Evolutionary conservation across 2,113 vertebrate genomes (phyloP), one percentile per base, ranked within the genome.

Genomic region (Rhinopomastus cyanomelas): DNA sequence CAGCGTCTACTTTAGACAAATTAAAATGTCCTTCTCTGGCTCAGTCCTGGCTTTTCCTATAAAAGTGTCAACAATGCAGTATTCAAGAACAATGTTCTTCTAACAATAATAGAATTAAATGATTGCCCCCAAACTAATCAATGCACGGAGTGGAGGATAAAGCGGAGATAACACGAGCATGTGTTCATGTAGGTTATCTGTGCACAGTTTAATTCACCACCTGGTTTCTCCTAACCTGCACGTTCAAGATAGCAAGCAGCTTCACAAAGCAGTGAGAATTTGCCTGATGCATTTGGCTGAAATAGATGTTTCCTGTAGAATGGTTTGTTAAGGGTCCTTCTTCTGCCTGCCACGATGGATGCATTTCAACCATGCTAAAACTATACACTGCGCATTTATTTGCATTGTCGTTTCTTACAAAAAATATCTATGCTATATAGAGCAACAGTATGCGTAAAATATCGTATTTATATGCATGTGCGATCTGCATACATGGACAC

Each of bases 361-460:
- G 62, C 46, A 51, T 51, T 92, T 80, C 55, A 61, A 20, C 16
- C 12, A 23, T 2, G 3, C 12, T 73, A 49, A 88, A 81, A 86
- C 74, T 71, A 37, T 4, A 30, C 8, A 17, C 2, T 25, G 7
- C 39, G 55, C 34, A 9, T 14, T 69, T 29, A 8, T 16, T 69
- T 29, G 8, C 37, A 66, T 7, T n/a, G 22, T 62, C 12, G 34
- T 34, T 52, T 23, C 69, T 80, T 69, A 6, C 7, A 1, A 29
- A 30, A 25, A 16, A 67, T 0, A 0, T 37, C 51, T 27, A 17
- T 12, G 27, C 16, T 42, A 5, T 0, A 0, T 16, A 62, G 53
- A 42, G 23, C 72, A 36, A 59, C 5, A 32, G 39, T 42, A 15
- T 42, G 15, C 15, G 15, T 42, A 42, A 42, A 39, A 36, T 53